Conservation (phyloP, 2,888 invertebrate species). For the Alviniconcha strummeri region DNA sequence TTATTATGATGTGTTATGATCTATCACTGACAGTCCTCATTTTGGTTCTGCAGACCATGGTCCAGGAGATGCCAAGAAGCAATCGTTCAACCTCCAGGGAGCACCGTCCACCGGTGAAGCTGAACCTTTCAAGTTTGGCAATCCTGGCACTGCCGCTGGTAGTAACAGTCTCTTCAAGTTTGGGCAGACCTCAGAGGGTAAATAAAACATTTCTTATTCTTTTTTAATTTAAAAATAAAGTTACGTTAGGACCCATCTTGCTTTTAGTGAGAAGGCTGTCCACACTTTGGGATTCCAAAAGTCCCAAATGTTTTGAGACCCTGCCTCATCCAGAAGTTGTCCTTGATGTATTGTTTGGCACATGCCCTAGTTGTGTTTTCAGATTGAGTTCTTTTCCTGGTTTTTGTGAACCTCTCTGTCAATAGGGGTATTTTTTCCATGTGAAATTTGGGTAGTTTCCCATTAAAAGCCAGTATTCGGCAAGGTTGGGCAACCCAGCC, state of each 20-base stretch:
- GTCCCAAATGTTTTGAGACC: neutral
- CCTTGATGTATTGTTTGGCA: neutral
- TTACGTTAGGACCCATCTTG: neutral
- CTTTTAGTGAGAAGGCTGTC: neutral
- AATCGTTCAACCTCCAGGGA: neutral
- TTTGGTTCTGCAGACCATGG: constrained; percentile 8
- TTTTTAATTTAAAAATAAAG: neutral
- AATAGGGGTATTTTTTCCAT: too few species aligned
- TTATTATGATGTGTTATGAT: too few species aligned
- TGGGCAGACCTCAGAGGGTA: constrained; percentile 20
- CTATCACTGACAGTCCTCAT: neutral
- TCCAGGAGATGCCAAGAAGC: constrained; percentile 17
- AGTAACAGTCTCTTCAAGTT: constrained; percentile 16
- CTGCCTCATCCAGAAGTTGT: neutral
- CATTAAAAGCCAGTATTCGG: too few species aligned
- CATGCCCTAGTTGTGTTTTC: neutral
- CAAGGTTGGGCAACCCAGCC: too few species aligned
- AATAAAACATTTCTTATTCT: neutral
- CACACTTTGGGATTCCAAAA: too few species aligned
- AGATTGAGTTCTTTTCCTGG: too few species aligned
- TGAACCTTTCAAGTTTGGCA: constrained; percentile 25
- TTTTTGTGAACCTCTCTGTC: too few species aligned
- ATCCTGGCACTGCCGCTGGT: neutral
- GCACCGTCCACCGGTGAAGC: neutral
- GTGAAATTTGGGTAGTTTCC: too few species aligned